Evolutionary conservation across 1,140 invertebrate species (phyloP), one percentile per base, ranked within the genome.

Genomic region (Drosophila rhopaloa): DNA sequence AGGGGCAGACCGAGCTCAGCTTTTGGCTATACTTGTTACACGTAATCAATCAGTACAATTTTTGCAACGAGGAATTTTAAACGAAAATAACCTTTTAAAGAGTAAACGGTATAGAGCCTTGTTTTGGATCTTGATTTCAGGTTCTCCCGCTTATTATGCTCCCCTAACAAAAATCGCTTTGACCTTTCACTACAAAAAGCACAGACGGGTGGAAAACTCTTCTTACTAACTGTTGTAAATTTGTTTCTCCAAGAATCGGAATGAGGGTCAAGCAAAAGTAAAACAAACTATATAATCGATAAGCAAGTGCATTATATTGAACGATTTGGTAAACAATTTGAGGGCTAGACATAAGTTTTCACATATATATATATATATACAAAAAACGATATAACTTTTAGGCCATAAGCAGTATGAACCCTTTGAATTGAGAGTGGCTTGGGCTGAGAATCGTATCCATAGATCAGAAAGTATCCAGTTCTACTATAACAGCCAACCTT

Each of bases 221-320:
- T 48, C 43, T 55, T 8, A 57, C 50, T 57, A 71, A 57, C 80
- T 71, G 55, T 76, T 56, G 71, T 83, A 89, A 43, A 88, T 74
- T 88, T 77, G 61, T 89, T 88, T 88, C 73, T 70, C 55, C 46
- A 58, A 55, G 40, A 29, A 79, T 29, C 29, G 55, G 51, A 57
- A 57, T 27, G 27, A 71, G 48, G 51, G n/a, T 54, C 24, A 41
- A 40, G 24, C 13, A 29, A 41, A 32, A 27, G 19, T n/a, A 41
- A 68, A 70, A 37, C 41, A 65, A 72, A 35, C 78, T 65, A 75
- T 58, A 53, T 74, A 82, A 79, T 72, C 61, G 65, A 81, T 85
- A 85, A 83, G 80, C 61, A 84, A 88, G 83, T 88, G 83, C 83
- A 84, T 88, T 88, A 88, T 88, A 88, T 89, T 76, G 47, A 82